Evolutionary conservation across 2,113 vertebrate genomes (phyloP).

Genomic region (Craseonycteris thonglongyai): DNA sequence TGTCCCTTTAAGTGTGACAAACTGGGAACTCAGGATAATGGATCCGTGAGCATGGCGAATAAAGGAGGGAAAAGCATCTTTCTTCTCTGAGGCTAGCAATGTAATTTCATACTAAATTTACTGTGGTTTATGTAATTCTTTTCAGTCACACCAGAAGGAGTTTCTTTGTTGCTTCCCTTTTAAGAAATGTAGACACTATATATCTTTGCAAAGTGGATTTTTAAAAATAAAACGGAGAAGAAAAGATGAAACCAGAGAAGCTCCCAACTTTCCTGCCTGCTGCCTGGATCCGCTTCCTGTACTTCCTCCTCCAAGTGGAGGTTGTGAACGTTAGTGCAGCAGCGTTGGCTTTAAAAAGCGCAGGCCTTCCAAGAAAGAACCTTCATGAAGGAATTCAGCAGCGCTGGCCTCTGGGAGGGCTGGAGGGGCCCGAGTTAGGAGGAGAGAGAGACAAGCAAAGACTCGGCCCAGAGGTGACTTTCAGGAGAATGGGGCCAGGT

Average conservation of each 20-base stretch:
- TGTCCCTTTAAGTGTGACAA: not conserved
- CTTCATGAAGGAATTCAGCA: not conserved
- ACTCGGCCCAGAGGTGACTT: not conserved
- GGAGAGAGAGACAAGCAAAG: not conserved
- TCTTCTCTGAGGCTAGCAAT: constrained; percentile 57
- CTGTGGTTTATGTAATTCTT: constrained; percentile 72
- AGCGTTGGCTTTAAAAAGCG: not conserved
- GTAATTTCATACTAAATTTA: constrained; percentile 75
- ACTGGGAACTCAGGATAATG: not conserved
- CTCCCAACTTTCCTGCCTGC: constrained; percentile 42
- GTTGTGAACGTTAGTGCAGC: constrained; percentile 5
- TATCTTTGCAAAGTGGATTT: constrained; percentile 63
- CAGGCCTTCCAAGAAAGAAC: not conserved
- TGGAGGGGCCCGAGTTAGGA: not conserved
- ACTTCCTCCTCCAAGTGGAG: constrained; percentile 10
- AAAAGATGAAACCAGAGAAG: constrained; percentile 55
- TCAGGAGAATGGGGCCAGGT: not conserved
- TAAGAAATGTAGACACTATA: constrained; percentile 58
- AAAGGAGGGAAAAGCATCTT: constrained; percentile 45
- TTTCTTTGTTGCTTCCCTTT: constrained; percentile 67
- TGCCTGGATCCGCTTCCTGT: constrained; percentile 34
- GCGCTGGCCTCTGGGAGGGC: not conserved
- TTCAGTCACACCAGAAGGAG: constrained; percentile 71
- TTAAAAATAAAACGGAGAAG: constrained; percentile 59
- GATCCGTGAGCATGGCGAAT: constrained; percentile 41